Percentiles rank a stretch among this genome's conserved stretches.
phyloP scores from a whole-genome alignment of 64 coral and sea anemone genomes.

The Porites lutea region DNA sequence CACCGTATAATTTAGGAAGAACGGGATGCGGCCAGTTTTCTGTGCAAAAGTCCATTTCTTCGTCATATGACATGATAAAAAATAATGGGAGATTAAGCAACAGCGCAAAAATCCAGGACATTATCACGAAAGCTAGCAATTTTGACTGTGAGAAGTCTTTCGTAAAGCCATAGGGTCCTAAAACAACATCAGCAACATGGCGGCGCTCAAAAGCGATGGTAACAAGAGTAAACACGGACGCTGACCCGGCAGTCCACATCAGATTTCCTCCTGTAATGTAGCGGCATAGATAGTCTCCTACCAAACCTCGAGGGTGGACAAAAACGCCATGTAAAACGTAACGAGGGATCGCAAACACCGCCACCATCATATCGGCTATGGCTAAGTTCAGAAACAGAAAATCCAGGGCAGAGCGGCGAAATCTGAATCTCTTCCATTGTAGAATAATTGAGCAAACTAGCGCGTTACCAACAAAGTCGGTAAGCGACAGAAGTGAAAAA shows the following conservation, averaged over 20 bases:
- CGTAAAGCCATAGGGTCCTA: not conserved
- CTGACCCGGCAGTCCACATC: conserved; percentile 36
- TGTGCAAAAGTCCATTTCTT: conserved; percentile 13
- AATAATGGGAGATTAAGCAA: conserved; percentile 28
- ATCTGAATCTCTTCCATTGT: conserved; percentile 15
- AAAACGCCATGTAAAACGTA: not conserved
- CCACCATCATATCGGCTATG: conserved; percentile 1
- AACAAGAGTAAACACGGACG: conserved; percentile 32
- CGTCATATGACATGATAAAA: conserved; percentile 44
- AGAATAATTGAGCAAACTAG: conserved; percentile 34
- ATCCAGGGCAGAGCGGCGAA: conserved; percentile 37
- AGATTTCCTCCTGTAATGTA: conserved; percentile 36
- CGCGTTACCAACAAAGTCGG: conserved; percentile 30
- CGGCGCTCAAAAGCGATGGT: conserved; percentile 37
- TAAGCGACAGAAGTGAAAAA: not conserved
- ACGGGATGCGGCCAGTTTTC: conserved; percentile 8
- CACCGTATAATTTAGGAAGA: conserved; percentile 21
- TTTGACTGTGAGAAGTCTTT: not conserved
- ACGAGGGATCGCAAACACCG: conserved; percentile 34
- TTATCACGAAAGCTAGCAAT: not conserved
- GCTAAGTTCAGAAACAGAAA: conserved; percentile 42
- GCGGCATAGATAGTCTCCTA: conserved; percentile 18
- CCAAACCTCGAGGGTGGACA: not conserved
- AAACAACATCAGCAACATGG: not conserved
- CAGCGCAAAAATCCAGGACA: conserved; percentile 10